Percentiles rank a stretch among this genome's conserved stretches.
phyloP scores from a whole-genome alignment of 2,888 invertebrate species.

The Eilema caniola region DNA sequence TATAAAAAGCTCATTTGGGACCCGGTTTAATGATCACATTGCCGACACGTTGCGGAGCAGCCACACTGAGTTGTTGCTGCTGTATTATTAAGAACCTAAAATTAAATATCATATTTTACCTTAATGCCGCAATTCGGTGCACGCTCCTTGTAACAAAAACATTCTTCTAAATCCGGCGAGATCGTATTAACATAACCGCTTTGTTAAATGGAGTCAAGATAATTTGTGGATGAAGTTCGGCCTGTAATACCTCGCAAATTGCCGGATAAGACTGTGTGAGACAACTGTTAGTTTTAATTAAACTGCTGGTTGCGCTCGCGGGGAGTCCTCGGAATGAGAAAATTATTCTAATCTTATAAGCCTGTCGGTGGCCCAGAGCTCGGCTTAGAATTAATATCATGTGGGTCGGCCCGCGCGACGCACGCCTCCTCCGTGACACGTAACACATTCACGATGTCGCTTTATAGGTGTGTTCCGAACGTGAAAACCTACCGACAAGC shows the following conservation, averaged over 20 bases:
- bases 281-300: slow-evolving; percentile 87
- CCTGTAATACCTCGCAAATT: slow-evolving; percentile 87
- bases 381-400: slow-evolving; percentile 79
- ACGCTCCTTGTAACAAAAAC: slow-evolving; percentile 78
- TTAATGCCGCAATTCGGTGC: slow-evolving; percentile 75
- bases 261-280: slow-evolving; percentile 86
- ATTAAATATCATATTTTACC: slow-evolving; percentile 78
- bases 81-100: slow-evolving; percentile 64
- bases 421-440: slow-evolving; percentile 22
- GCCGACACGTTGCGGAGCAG: slow-evolving; percentile 58
- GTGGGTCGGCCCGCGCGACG: slow-evolving; percentile 61
- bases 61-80: slow-evolving; percentile 57
- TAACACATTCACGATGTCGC: slow-evolving; percentile 33
- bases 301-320: slow-evolving; percentile 84
- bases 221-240: slow-evolving; percentile 86
- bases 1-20: slow-evolving; percentile 78
- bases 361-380: slow-evolving; percentile 80
- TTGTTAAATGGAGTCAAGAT: slow-evolving; percentile 85
- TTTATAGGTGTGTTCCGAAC: slow-evolving; percentile 38
- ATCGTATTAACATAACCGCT: slow-evolving; percentile 86
- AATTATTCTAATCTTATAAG: slow-evolving; percentile 87
- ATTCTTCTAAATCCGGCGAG: slow-evolving; percentile 79
- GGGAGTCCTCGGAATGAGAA: slow-evolving; percentile 82
- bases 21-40: slow-evolving; percentile 72
- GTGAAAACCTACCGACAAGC: slow-evolving; percentile 47